These are phyloP conservation scores for Drosophila sordidapex DNA, from an alignment of 2,888 invertebrate species.

Conservation along the genomic window DNA sequence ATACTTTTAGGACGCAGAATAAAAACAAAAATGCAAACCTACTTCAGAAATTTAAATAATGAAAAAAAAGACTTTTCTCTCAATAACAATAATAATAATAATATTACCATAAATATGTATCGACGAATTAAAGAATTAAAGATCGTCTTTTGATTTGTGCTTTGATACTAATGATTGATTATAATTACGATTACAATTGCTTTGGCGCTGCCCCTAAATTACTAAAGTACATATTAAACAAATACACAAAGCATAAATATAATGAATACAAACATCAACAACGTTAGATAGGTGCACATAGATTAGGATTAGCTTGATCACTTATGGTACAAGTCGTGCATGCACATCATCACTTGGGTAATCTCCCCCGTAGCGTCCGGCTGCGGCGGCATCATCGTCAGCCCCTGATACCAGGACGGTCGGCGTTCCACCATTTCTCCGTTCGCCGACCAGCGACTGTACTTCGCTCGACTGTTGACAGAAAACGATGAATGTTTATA, in stretches of 20 bases:
- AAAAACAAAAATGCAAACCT: background rate
- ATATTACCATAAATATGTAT: background rate
- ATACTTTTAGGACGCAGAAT: background rate
- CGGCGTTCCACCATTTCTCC: constrained; percentile 38
- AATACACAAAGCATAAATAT: background rate
- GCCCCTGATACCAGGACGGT: constrained; percentile 65
- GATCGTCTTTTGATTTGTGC: background rate
- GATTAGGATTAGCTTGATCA: constrained; percentile 11
- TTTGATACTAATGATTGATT: constrained; percentile 1
- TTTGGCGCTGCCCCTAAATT: constrained; percentile 14
- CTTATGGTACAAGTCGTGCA: constrained; percentile 80
- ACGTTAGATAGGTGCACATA: background rate
- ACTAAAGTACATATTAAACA: background rate
- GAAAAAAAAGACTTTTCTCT: background rate
- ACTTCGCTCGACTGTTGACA: constrained; percentile 60
- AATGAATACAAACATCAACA: constrained; percentile 7
- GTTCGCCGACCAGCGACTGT: constrained; percentile 58
- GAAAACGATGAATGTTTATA: background rate
- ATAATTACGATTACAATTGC: background rate
- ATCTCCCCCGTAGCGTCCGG: constrained; percentile 66
- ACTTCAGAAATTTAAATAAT: background rate
- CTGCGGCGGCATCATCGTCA: constrained; percentile 67
- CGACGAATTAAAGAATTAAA: background rate
- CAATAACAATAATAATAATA: background rate
- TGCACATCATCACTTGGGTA: constrained; percentile 77